These are phyloP conservation scores for Thomomys bottae DNA, from an alignment of 2,113 vertebrate species.

Conservation along the genomic window DNA sequence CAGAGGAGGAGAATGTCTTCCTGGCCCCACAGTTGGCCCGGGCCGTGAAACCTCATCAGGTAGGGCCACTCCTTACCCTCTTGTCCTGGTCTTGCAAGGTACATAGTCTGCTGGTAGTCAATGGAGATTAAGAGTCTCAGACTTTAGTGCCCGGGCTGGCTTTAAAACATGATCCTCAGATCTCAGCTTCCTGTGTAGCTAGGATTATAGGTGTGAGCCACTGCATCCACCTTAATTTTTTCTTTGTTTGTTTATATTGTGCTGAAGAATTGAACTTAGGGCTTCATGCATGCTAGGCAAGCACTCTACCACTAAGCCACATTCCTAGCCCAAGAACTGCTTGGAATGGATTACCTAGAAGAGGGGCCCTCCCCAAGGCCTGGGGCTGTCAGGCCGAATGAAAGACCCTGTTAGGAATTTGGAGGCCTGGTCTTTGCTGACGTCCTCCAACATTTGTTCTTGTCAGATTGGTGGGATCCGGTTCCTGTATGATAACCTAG, in stretches of 20 bases:
- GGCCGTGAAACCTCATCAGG: slow-evolving; percentile 99
- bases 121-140: too few species aligned
- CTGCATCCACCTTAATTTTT: too few species aligned
- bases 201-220: too few species aligned
- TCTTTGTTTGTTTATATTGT: too few species aligned
- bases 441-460: slow-evolving; percentile 52
- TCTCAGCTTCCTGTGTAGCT: too few species aligned
- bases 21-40: slow-evolving; percentile 94
- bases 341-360: neutral
- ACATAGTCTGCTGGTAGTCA: neutral
- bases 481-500: slow-evolving; percentile 98
- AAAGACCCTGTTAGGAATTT: neutral
- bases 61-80: slow-evolving; percentile 70
- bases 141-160: too few species aligned
- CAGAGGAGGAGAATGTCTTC: slow-evolving; percentile 96
- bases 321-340: neutral
- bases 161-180: too few species aligned
- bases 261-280: too few species aligned
- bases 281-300: too few species aligned
- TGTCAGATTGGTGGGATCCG: slow-evolving; percentile 96
- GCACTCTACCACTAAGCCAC: too few species aligned
- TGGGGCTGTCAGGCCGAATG: neutral
- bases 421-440: slow-evolving; percentile 39
- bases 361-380: neutral
- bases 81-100: neutral